Base-by-base conservation (phyloP, 2,113 vertebrate genomes). In the Butastur rufipennis region DNA sequence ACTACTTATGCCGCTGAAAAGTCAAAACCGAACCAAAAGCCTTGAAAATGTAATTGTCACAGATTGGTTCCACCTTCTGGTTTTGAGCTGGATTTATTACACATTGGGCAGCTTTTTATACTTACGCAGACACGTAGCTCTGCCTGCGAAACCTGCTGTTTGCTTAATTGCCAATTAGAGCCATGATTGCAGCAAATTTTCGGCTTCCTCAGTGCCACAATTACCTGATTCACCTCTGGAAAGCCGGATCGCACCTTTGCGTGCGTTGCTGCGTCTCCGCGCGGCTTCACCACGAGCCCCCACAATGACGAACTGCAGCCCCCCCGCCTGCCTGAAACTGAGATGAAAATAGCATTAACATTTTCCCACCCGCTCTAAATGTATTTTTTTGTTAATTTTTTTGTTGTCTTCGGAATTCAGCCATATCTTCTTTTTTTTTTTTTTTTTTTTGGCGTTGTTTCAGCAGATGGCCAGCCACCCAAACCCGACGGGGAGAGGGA, bases 391-490 rank as follows among this genome's bases (percentile, higher is more conserved):
- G 11, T 6, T 58, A 7, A 6, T 29, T 2, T 2, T 36, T 17
- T 31, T 45, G 15, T 68, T n/a, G 23, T 36, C 78, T 78, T 42
- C 6, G 7, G 36, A 81, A 55, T 40, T 42, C 18, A 45, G 3
- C n/a, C 0, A 8, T 56, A 13, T 42, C 40, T 42, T 40, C 27
- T 58, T 4, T 58, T 48, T 50, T 23, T 25, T 50, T 48, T 7
- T 45, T 97, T 29, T 32, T 27, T 38, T 31, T 18, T 23, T 31
- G 14, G 53, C 31, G 19, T 55, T 92, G 43, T 98, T 98, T 83
- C 96, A 99, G 99, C 98, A 97, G 99, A 98, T 31, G 98, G 98
- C 95, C 98, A 98, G 91, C 48, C 96, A 53, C 95, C 98, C 83
- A 99, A 98, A 85, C 86, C 97, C 19, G 86, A 97, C 4, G 98